Conservation (phyloP, 2,888 invertebrate genomes). For the Malthinus seriepunctatus region DNA sequence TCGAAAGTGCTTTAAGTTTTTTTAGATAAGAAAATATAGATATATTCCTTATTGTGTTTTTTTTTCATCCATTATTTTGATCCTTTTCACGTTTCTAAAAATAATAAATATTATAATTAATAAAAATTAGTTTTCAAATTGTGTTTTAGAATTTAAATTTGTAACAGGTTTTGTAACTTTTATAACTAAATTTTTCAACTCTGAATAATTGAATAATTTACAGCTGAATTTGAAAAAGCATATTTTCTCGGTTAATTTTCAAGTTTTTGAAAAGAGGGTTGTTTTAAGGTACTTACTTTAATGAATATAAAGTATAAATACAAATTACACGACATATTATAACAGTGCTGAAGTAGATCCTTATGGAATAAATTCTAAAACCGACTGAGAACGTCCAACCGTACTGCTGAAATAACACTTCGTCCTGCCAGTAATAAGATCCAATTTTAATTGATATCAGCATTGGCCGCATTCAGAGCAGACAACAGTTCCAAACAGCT, state of each 20-base stretch:
- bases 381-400: too few species aligned
- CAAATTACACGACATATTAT: too few species aligned
- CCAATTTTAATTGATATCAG: too few species aligned
- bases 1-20: conserved; percentile 38
- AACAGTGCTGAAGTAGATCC: too few species aligned
- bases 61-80: background rate
- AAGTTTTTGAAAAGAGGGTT: background rate
- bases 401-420: too few species aligned
- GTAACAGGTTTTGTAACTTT: conserved; percentile 24
- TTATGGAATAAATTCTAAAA: too few species aligned
- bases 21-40: conserved; percentile 29
- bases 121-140: conserved; percentile 30
- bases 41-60: conserved; percentile 13
- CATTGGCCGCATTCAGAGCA: too few species aligned
- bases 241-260: too few species aligned
- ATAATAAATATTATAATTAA: conserved; percentile 32
- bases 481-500: too few species aligned
- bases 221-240: background rate
- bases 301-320: background rate
- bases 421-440: too few species aligned
- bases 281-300: background rate
- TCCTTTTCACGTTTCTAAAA: conserved; percentile 22
- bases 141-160: conserved; percentile 27
- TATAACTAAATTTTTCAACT: conserved; percentile 6
- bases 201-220: background rate